Evolutionary conservation across 1,140 invertebrate genomes (phyloP), one percentile per base, ranked within the genome.

Genomic region (Drosophila athabasca): DNA sequence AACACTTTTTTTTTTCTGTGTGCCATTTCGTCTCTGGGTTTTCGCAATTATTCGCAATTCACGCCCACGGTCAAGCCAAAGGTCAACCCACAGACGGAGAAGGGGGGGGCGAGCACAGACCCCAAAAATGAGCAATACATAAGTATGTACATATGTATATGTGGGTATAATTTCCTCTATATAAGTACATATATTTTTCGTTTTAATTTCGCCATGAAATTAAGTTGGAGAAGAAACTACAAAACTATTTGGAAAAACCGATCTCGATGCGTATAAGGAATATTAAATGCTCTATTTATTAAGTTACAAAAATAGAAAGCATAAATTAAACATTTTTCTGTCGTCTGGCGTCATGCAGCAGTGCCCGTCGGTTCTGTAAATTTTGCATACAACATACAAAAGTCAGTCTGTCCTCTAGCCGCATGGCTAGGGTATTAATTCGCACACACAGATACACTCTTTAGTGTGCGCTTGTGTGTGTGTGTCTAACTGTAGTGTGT

Each of bases 41-140:
- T 84, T 85, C 61, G 73, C 81, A 74, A 75, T 71, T 61, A 76
- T 76, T 76, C 62, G 62, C 82, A 81, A 70, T 80, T 77, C 60
- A 85, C 82, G 82, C 82, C 82, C 82, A 87, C 82, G 82, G 82
- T 87, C 82, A 87, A 76, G 82, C 78, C 78, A 85, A 85, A 85
- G 82, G 82, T 85, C 79, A 79, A 48, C 39, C 11, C 35, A 39
- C 58, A 51, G 46, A 58, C 65, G 62, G 53, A 29, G 43, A 48
- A 49, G 45, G 15, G 15, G 6, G 13, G 51, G 6, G 26, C 6
- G 26, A 2, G 2, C 46, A 45, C 64, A 69, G 48, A 68, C 29
- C 51, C 51, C 50, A 72, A 71, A 70, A 72, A 72, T 60, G 58
- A 57, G 74, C 79, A 60, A 83, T 66, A 45, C 62, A 46, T 66